Conservation (phyloP, 2,797 vertebrate genomes). For the Peromyscus nudipes region DNA sequence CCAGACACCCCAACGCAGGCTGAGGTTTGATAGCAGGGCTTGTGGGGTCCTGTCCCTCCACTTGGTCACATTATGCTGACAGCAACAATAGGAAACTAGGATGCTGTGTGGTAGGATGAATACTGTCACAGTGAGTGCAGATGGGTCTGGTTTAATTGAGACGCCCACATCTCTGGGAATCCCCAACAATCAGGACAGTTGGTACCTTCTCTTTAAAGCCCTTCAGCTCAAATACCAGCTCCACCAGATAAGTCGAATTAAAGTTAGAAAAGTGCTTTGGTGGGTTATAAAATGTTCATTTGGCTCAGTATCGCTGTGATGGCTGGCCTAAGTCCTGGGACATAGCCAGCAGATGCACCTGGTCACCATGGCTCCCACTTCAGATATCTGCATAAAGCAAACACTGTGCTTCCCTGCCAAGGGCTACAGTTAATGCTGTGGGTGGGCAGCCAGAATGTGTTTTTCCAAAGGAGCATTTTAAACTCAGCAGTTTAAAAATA, state of each 20-base stretch:
- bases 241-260: neutral
- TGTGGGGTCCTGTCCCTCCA: neutral
- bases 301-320: neutral
- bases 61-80: neutral
- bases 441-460: neutral
- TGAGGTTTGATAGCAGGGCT: neutral
- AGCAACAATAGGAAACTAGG: neutral
- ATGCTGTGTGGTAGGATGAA: neutral
- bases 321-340: neutral
- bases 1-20: neutral
- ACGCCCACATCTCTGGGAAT: neutral
- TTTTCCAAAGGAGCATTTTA: conserved; percentile 21
- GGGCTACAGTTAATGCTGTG: neutral
- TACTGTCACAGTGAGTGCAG: neutral
- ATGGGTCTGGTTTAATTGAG: neutral
- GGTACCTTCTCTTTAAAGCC: neutral
- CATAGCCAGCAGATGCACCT: neutral
- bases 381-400: conserved; percentile 28
- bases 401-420: neutral
- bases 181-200: neutral
- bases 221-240: neutral
- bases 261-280: neutral
- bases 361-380: conserved; percentile 42
- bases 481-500: neutral
- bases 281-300: neutral